A percentile compares a stretch with the other conserved stretches of the same genome.
phyloP scores from a whole-genome alignment of 2,797 vertebrate species.

The Silurus lanzhouensis region DNA sequence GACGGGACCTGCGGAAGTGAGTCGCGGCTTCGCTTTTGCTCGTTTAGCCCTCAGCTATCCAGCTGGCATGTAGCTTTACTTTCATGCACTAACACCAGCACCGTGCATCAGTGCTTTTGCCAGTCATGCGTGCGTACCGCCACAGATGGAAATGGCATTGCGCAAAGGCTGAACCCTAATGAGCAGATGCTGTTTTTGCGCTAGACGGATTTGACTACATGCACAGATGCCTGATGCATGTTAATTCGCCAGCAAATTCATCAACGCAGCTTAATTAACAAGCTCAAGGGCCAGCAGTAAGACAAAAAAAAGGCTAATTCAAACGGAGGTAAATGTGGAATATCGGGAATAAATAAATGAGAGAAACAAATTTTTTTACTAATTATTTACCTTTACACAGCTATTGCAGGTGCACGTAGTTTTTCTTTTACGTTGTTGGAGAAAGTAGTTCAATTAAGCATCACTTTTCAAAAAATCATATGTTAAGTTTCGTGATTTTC shows the following conservation, averaged over 20 bases:
- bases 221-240: constrained; percentile 19
- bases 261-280: constrained; percentile 8
- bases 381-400: neutral
- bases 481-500: neutral
- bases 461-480: neutral
- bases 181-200: constrained; percentile 29
- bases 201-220: constrained; percentile 4
- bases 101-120: neutral
- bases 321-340: neutral
- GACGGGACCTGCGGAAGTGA: constrained; percentile 92
- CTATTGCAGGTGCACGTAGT: neutral
- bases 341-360: neutral
- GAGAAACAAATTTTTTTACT: neutral
- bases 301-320: neutral
- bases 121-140: neutral
- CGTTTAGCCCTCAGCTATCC: constrained; percentile 20
- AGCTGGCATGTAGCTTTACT: constrained; percentile 3
- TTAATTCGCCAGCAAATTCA: constrained; percentile 4
- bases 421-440: neutral
- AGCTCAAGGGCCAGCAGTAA: neutral
- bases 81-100: neutral
- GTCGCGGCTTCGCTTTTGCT: constrained; percentile 60
- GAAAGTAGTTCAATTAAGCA: neutral
- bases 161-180: constrained; percentile 31
- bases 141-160: constrained; percentile 9